Evolutionary conservation across 92 coral and sea anemone species (phyloP).

Genomic region (Siderastrea radians): DNA sequence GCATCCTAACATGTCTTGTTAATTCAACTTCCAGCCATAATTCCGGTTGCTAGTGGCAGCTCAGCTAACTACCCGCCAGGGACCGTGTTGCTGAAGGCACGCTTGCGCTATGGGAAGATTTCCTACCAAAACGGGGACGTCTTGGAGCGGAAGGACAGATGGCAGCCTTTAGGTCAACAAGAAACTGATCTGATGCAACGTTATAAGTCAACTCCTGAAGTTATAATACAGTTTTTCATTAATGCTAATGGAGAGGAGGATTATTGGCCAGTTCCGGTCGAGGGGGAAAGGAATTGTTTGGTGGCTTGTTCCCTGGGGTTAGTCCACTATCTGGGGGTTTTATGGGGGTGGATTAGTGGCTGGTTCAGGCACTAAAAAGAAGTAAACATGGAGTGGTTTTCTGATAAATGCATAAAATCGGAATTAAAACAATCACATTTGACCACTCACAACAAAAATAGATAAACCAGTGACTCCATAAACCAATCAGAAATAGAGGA

Average conservation of each 20-base stretch:
- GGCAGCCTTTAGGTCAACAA: background rate
- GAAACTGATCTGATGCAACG: background rate
- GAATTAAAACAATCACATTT: too few relatives aligned
- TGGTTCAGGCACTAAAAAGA: background rate
- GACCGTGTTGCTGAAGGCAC: conserved; percentile 10
- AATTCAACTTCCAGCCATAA: too few relatives aligned
- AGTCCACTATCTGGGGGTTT: background rate
- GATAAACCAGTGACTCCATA: too few relatives aligned
- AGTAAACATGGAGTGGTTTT: background rate
- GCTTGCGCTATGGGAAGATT: conserved; percentile 16
- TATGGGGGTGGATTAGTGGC: background rate
- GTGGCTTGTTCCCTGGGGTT: background rate
- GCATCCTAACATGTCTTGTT: too few relatives aligned
- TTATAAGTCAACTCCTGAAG: background rate
- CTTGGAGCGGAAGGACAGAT: background rate
- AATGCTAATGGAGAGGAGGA: background rate
- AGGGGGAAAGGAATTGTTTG: background rate
- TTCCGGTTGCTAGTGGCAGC: too few relatives aligned
- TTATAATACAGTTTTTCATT: background rate
- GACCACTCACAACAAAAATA: too few relatives aligned
- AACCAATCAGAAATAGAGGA: too few relatives aligned
- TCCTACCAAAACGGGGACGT: background rate
- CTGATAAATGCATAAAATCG: too few relatives aligned
- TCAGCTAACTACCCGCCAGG: background rate
- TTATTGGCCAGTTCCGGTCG: background rate